phyloP scores from a whole-genome alignment of 2,797 vertebrate species.

The Telmatherina bonti region DNA sequence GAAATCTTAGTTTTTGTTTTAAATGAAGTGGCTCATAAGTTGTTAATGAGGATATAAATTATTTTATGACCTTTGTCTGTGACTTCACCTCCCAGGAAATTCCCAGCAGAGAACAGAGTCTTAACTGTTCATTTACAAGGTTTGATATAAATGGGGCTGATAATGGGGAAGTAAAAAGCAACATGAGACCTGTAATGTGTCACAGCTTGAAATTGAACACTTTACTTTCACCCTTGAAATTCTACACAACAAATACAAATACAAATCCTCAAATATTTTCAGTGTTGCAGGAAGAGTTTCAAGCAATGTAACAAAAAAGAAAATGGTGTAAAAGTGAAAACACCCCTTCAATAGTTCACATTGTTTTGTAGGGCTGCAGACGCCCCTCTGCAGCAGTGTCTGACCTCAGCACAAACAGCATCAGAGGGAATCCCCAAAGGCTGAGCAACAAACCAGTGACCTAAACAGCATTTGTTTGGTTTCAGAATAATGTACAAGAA shows the following conservation, averaged over 20 bases:
- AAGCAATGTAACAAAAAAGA: background rate
- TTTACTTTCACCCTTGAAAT: background rate
- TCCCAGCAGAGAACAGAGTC: conserved; percentile 2
- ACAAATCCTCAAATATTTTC: background rate
- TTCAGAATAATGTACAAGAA: conserved; percentile 9
- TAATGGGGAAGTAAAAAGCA: background rate
- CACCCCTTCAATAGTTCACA: background rate
- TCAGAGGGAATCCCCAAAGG: conserved; percentile 53
- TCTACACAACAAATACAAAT: background rate
- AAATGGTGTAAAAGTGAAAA: conserved; percentile 7
- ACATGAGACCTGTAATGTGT: background rate
- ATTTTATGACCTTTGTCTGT: background rate
- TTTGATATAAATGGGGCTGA: background rate
- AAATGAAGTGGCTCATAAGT: background rate
- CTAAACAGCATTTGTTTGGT: background rate
- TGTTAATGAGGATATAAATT: background rate
- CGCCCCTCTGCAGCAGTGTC: background rate
- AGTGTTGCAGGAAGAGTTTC: background rate
- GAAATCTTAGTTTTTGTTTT: background rate
- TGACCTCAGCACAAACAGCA: conserved; percentile 23
- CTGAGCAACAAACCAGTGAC: background rate
- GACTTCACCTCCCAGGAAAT: conserved; percentile 1
- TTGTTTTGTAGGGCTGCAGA: background rate
- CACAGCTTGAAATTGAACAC: background rate
- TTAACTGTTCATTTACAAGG: background rate